Evolutionary conservation across 2,113 vertebrate species (phyloP).

Genomic region (Zosterops hypoxanthus): DNA sequence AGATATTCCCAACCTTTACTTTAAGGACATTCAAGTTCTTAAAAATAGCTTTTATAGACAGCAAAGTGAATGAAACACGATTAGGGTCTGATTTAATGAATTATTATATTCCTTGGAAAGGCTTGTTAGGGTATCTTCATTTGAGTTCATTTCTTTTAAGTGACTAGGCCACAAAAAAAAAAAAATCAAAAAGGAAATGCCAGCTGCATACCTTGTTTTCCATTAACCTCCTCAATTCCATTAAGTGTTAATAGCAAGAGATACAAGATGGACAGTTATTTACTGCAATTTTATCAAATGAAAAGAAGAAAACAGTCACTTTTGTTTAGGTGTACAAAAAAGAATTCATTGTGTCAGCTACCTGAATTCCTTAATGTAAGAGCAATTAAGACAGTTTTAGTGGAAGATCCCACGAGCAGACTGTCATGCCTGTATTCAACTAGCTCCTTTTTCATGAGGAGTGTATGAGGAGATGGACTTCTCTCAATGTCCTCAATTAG

Average conservation of each 20-base stretch:
- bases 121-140: neutral
- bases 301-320: neutral
- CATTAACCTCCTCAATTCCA: neutral
- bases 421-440: neutral
- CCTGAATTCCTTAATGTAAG: neutral
- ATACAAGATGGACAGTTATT: neutral
- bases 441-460: neutral
- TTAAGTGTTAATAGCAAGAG: neutral
- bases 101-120: neutral
- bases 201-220: neutral
- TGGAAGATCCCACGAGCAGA: neutral
- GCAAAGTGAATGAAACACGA: neutral
- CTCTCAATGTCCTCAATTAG: neutral
- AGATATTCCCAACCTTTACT: neutral
- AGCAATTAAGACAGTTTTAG: neutral
- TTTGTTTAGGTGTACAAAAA: neutral
- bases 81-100: neutral
- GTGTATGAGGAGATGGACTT: neutral
- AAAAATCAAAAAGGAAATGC: neutral
- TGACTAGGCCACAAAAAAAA: accelerated
- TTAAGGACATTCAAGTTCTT: neutral
- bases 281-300: neutral
- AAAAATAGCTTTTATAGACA: neutral
- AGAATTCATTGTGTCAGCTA: neutral
- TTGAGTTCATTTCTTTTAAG: neutral